phyloP scores from a whole-genome alignment of 2,113 vertebrate species.

The Anguilla rostrata region DNA sequence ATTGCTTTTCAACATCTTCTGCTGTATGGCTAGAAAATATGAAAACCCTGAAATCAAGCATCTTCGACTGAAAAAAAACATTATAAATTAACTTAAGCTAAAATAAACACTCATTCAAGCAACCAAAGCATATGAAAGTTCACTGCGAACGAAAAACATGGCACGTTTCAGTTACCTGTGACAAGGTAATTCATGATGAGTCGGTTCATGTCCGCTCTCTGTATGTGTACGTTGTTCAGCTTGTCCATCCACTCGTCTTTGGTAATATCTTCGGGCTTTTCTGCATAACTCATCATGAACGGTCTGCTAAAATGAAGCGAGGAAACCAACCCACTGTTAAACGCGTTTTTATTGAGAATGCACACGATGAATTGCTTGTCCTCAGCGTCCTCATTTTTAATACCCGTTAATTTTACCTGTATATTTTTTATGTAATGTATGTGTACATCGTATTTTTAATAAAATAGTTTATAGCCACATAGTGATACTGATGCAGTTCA shows the following conservation, averaged over 20 bases:
- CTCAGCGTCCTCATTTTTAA: not conserved
- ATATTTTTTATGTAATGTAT: not conserved
- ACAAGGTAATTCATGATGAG: slow-evolving; percentile 99
- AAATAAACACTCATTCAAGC: no score
- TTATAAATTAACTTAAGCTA: no score
- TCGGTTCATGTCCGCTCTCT: slow-evolving; percentile 97
- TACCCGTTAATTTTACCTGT: not conserved
- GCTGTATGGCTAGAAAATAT: not conserved
- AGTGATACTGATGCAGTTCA: not conserved
- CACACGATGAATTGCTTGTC: not conserved
- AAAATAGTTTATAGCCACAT: not conserved
- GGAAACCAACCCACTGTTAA: not conserved
- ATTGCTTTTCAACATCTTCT: not conserved
- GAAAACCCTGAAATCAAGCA: not conserved
- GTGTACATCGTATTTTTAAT: not conserved
- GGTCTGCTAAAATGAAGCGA: slow-evolving; percentile 56
- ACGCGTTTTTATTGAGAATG: not conserved
- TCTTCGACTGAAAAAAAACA: not conserved
- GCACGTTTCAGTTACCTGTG: slow-evolving; percentile 74
- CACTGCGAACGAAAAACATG: not conserved
- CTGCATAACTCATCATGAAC: slow-evolving; percentile 94
- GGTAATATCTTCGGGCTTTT: slow-evolving; percentile 96
- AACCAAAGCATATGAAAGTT: no score
- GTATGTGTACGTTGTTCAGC: slow-evolving; percentile 94
- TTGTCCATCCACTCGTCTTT: slow-evolving; percentile 99